Evolutionary conservation across 2,113 vertebrate species (phyloP), one percentile per base, ranked within the genome.

Genomic region (Gallinago jamesoni): DNA sequence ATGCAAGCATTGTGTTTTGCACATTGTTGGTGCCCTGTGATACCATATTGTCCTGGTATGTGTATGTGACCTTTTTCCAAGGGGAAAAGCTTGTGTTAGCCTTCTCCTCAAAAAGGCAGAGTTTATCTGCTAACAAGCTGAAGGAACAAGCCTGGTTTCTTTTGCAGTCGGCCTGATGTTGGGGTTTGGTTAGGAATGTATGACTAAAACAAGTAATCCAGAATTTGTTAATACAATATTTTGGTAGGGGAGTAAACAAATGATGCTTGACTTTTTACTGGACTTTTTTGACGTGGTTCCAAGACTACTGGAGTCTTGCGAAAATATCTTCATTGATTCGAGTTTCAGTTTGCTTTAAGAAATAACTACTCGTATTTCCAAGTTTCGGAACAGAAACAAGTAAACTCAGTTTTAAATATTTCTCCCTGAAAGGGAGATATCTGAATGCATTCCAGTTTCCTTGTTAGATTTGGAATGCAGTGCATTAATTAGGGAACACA

Each of bases 141-240:
- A 53, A 83, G 23, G 35, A 72, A 6, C 14, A 78, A 16, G 35
- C 2, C 0, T 43, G 24, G 25, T 75, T 92, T 68, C 73, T 87
- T 81, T 33, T 0, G 0, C 52, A 68, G 20, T 88, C 35, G 37
- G 30, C 7, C n/a, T 60, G 33, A n/a, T 67, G n/a, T 5, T 95
- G 82, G 69, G 35, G 23, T 53, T 97, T 96, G 33, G 30, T 94
- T 96, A 93, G 69, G 67, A 94, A 86, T 39, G 39, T 78, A 9
- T 86, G 86, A 89, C 77, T 95, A 95, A 77, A 97, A 80, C 43
- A 87, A 78, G 56, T 89, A 91, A 89, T 89, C 25, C 56, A 90
- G 48, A 79, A 64, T 86, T 93, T 78, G 66, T 80, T 90, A 88
- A 70, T 85, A 73, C 59, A 24, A 0, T 86, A 55, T 43, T 94